Evolutionary conservation across 64 coral and sea anemone genomes (phyloP).

Genomic region (Pocillopora verrucosa): DNA sequence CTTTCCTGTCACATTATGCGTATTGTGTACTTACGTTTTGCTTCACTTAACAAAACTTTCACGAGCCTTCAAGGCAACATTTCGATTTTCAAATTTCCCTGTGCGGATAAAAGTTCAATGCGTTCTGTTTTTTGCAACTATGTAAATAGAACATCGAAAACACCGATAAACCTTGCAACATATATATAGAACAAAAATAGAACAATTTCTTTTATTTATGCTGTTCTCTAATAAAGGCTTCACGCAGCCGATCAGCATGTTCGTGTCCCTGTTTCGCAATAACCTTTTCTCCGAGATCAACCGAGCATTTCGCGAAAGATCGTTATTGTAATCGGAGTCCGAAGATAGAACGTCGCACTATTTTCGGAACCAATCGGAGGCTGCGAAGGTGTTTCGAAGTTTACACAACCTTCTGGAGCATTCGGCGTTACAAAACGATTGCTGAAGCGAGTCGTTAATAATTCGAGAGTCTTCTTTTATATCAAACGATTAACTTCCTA

Average conservation of each 20-base stretch:
- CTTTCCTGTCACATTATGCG: no score
- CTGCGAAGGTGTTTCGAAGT: slow-evolving; percentile 16
- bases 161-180: background rate
- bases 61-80: background rate
- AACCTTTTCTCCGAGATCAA: background rate
- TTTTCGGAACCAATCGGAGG: slow-evolving; percentile 30
- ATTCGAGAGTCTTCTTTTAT: slow-evolving; percentile 19
- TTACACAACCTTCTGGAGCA: slow-evolving; percentile 30
- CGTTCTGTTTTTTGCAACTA: background rate
- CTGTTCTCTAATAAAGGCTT: background rate
- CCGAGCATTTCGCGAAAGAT: slow-evolving; percentile 28
- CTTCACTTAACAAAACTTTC: background rate
- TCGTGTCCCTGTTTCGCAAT: slow-evolving; percentile 50
- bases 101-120: background rate
- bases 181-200: background rate
- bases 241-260: background rate
- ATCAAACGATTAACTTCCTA: background rate
- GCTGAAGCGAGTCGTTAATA: background rate
- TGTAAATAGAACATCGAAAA: background rate
- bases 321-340: background rate
- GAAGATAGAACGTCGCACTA: slow-evolving; percentile 15
- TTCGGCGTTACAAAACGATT: slow-evolving; percentile 11
- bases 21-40: no score
- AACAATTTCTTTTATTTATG: slow-evolving; percentile 5
- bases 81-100: background rate